Evolutionary conservation across 2,113 vertebrate genomes (phyloP), one percentile per base, ranked within the genome.

Genomic region (Isurus oxyrinchus): DNA sequence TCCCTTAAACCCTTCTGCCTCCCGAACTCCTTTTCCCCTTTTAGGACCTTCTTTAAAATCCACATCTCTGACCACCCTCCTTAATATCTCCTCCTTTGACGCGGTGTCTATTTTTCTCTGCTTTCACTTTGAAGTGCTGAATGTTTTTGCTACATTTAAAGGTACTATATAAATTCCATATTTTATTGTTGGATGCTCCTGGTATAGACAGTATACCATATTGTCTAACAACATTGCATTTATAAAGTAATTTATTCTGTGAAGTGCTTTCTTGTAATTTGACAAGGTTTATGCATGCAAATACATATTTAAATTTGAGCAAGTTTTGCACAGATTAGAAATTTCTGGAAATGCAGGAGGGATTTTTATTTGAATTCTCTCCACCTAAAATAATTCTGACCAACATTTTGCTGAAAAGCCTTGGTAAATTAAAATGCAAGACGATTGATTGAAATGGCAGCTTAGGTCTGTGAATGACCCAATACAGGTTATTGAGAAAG

Each of bases 311-410:
- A 61, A 61, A 93, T 93, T 93, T 93, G 57, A 61, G 31, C 31
- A 59, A 93, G n/a, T 13, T 57, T 61, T 93, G 88, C 57, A 61
- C 57, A 61, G 90, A 94, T 40, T n/a, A 40, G 59, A 40, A 40
- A 61, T 63, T 63, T 94, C 59, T 94, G 90, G 16, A 63, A 94
- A 94, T 23, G 35, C 90, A 94, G 66, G 59, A 94, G 59, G 59
- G 90, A 66, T 94, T 94, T 66, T 94, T 63, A 94, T 94, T 63
- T 94, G 90, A 49, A 40, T 94, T 94, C 19, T 94, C 90, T 66
- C 23, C 57, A 0, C 0, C 90, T 23, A 16, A 61, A 93, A 94
- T 94, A 94, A 91, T 91, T 91, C n/a, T 91, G 55, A 4, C 88
- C 40, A 94, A 40, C 14, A 40, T 40, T 94, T 63, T n/a, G 7